A percentile compares a stretch with the other conserved stretches of the same genome.
Evolutionary conservation across 2,797 vertebrate species (phyloP).

Genomic region (Babyrousa celebensis): DNA sequence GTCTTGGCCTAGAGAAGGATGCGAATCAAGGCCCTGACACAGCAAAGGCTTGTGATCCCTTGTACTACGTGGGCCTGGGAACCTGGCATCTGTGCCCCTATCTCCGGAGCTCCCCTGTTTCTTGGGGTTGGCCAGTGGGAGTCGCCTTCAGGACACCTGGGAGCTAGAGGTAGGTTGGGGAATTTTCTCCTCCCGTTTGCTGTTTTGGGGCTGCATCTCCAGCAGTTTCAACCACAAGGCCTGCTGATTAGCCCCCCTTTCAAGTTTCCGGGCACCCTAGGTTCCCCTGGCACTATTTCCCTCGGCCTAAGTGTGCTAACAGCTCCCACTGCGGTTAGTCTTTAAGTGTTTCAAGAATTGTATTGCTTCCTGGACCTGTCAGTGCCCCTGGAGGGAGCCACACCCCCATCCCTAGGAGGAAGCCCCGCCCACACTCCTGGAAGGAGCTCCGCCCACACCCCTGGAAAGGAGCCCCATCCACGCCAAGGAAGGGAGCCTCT

Average conservation of each 20-base stretch:
- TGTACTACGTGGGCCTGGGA: background rate
- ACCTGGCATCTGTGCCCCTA: fast-evolving
- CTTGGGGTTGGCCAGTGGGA: background rate
- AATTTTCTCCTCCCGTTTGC: background rate
- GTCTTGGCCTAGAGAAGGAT: background rate
- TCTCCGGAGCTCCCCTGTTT: background rate
- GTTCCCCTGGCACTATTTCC: background rate
- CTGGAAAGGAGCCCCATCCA: background rate
- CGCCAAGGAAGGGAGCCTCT: fast-evolving
- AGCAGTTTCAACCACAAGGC: background rate
- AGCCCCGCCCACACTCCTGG: background rate
- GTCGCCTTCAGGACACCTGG: background rate
- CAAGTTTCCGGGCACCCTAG: background rate
- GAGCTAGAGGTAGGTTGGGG: background rate
- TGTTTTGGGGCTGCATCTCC: background rate
- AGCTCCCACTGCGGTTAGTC: fast-evolving
- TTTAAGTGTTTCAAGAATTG: background rate
- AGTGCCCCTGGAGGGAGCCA: background rate
- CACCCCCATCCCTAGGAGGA: background rate
- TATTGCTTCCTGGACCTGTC: too few relatives aligned
- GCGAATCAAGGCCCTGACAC: too few relatives aligned
- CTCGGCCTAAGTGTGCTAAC: background rate
- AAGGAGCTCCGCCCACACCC: background rate
- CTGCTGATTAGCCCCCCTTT: background rate
- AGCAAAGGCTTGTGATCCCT: background rate